A percentile compares a stretch with the other conserved stretches of the same genome.
Evolutionary conservation across 2,888 invertebrate genomes (phyloP).

Genomic region (Epicampocera succincta): DNA sequence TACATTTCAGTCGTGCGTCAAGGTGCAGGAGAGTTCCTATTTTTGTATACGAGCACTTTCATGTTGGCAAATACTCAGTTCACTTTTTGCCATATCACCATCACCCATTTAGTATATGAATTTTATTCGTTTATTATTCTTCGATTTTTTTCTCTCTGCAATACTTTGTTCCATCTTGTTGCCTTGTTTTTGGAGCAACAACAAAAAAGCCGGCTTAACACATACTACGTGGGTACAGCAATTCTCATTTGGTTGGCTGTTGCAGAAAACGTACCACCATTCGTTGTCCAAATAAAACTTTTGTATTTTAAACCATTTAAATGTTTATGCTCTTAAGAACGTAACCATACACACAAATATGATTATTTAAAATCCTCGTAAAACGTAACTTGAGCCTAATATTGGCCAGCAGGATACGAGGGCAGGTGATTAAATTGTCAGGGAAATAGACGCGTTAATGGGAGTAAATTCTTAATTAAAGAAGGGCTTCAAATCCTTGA

Average conservation of each 20-base stretch:
- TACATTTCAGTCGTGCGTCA: slow-evolving; percentile 7
- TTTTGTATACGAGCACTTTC: slow-evolving; percentile 37
- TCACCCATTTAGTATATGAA: slow-evolving; percentile 51
- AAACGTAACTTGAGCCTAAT: slow-evolving; percentile 27
- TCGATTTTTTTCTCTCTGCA: slow-evolving; percentile 36
- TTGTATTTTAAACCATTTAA: slow-evolving; percentile 66
- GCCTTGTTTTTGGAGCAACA: slow-evolving; percentile 6
- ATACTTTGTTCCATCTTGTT: slow-evolving; percentile 4
- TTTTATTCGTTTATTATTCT: slow-evolving; percentile 58
- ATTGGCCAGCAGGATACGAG: slow-evolving; percentile 8
- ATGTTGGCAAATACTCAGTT: slow-evolving; percentile 65
- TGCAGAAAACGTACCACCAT: slow-evolving; percentile 62
- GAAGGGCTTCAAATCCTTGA: too few species aligned
- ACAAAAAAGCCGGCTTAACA: slow-evolving; percentile 35
- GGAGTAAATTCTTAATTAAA: too few species aligned
- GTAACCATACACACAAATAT: slow-evolving; percentile 6
- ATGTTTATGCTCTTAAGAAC: slow-evolving; percentile 55
- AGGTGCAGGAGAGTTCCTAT: slow-evolving; percentile 8
- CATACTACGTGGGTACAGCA: too few species aligned
- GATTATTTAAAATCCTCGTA: slow-evolving; percentile 22
- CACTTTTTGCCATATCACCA: slow-evolving; percentile 49
- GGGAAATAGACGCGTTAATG: too few species aligned
- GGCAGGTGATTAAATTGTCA: background rate
- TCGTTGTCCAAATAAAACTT: slow-evolving; percentile 64
- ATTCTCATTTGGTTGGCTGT: slow-evolving; percentile 39